These are phyloP conservation scores for Tragelaphus oryx DNA, from an alignment of 2,797 vertebrate genomes.

Conservation along the genomic window DNA sequence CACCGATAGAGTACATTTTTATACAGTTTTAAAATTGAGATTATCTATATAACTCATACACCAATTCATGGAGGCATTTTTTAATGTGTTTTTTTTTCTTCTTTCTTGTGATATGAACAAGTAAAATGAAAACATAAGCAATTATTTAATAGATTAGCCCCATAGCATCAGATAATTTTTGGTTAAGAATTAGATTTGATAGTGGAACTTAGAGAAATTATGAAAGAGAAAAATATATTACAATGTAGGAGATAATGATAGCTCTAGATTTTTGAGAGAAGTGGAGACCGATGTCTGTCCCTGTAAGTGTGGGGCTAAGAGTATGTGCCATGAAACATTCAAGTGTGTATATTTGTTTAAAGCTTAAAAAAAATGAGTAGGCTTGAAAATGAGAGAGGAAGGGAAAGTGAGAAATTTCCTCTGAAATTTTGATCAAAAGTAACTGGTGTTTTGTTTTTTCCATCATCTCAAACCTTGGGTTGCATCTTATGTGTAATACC, in stretches of 20 bases:
- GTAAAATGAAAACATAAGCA: not conserved
- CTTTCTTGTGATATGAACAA: not conserved
- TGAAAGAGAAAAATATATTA: not conserved
- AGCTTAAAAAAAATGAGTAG: not conserved
- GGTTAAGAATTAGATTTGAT: not conserved
- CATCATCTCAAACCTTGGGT: not conserved
- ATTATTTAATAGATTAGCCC: not conserved
- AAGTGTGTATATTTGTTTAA: not conserved
- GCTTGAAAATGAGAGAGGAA: not conserved
- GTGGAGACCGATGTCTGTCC: not conserved
- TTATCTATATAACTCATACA: not conserved
- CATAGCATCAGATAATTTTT: not conserved
- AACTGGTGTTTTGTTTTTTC: slow-evolving; percentile 3
- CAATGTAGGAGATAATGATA: not conserved
- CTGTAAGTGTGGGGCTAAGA: accelerated
- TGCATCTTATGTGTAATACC: not conserved
- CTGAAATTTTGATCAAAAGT: not conserved
- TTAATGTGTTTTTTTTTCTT: not conserved
- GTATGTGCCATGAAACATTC: not conserved
- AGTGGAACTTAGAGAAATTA: not conserved
- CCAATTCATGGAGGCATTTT: not conserved
- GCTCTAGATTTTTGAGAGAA: not conserved
- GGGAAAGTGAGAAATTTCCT: not conserved
- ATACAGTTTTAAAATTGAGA: not conserved
- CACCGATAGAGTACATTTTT: not conserved